Percentiles rank a stretch among this genome's conserved stretches.
Conservation (phyloP, 1,140 invertebrate species). For the Stegodyphus mimosarum region DNA sequence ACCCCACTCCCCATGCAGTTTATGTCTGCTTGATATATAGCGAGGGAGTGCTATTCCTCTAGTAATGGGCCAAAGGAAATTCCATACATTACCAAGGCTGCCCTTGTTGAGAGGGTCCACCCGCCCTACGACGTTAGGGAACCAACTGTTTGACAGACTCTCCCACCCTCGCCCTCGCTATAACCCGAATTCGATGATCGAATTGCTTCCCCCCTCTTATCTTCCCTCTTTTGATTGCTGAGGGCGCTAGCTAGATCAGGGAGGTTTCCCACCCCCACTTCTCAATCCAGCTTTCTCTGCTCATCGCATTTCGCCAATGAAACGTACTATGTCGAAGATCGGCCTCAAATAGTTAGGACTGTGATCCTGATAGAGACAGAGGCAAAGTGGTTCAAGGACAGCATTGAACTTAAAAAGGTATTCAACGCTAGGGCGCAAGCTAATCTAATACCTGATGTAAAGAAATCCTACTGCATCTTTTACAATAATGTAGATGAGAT, state of each 20-base stretch:
- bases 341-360: conserved; percentile 28
- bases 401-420: too few relatives aligned
- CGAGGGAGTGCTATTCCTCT: background rate
- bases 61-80: conserved; percentile 8
- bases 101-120: conserved; percentile 15
- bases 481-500: too few relatives aligned
- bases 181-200: conserved; percentile 52
- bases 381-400: background rate
- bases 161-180: background rate
- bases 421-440: too few relatives aligned
- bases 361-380: background rate
- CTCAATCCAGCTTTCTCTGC: conserved; percentile 1
- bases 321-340: background rate
- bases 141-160: background rate
- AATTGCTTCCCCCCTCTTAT: conserved; percentile 13
- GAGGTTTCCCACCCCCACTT: background rate
- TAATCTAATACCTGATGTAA: too few relatives aligned
- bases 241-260: conserved; percentile 9
- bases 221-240: conserved; percentile 25
- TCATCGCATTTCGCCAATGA: conserved; percentile 31
- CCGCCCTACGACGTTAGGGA: background rate
- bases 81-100: conserved; percentile 33
- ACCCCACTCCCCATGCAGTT: background rate
- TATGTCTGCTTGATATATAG: background rate
- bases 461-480: too few relatives aligned